Evolutionary conservation across 2,888 invertebrate genomes (phyloP), one percentile per base, ranked within the genome.

Genomic region (Conops quadrifasciatus): DNA sequence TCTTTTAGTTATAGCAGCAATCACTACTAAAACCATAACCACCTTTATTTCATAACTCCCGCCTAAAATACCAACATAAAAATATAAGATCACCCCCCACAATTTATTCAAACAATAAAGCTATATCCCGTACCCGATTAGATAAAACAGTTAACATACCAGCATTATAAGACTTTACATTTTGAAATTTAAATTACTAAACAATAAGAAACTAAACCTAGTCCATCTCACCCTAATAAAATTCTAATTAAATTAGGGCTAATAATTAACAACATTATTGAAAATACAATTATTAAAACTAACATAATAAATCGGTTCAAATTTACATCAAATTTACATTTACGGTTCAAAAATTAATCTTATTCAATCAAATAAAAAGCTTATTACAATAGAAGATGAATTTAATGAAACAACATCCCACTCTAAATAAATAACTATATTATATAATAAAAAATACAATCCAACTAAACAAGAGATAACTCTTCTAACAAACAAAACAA

Each of bases 91-190:
- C 87, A 89, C 2, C 87, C 85, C 0, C 88, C 88, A 86, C 85
- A 88, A 87, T 88, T 88, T 82, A 88, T 79, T 83, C 88, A 87
- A 91, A 83, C 80, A 92, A 87, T 85, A 93, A 88, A 78, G 89
- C 87, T 21, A 90, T 89, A 89, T 93, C 92, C 0, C 92, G 92
- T 82, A 93, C 84, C 16, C 93, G 93, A 89, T 93, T 93, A 24
- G 89, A 90, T 81, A 93, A 85, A 79, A 89, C 89, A 19, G 93
- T 93, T 81, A 92, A 87, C 87, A 92, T 91, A 0, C 92, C 91
- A 1, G 91, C 90, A 88, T 89, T 90, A 88, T 87, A 89, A 78
- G 91, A 91, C 73, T 89, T 90, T 70, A 88, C 81, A 88, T 91
- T 92, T 85, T 91, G 79, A 80, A 80, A 82, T 81, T n/a, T 81